A percentile compares a stretch with the other conserved stretches of the same genome.
phyloP scores from a whole-genome alignment of 2,888 invertebrate species.

The Zygaena filipendulae region DNA sequence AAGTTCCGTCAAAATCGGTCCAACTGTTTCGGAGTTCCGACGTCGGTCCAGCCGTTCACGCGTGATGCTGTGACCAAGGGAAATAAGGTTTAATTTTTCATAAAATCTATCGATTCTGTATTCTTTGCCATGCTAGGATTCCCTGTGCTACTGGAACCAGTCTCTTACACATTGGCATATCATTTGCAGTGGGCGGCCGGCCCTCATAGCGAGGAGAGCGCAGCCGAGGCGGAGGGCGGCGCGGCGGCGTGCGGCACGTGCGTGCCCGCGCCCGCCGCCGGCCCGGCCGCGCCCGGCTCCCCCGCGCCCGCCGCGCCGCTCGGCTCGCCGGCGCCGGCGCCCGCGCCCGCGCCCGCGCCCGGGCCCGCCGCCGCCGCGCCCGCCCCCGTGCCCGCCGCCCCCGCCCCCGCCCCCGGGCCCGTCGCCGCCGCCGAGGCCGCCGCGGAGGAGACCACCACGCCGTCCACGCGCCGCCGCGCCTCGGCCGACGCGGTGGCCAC shows the following conservation, averaged over 20 bases:
- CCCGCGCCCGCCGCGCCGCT: constrained; percentile 9
- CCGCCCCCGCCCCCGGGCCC: too few species aligned
- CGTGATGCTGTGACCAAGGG: too few species aligned
- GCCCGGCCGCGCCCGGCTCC: constrained; percentile 5
- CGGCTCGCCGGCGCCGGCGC: constrained; percentile 2
- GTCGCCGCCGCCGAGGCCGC: too few species aligned
- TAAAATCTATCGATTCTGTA: not conserved
- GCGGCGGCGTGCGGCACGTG: too few species aligned
- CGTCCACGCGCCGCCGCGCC: constrained; percentile 46
- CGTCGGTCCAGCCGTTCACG: too few species aligned
- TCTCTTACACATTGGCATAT: too few species aligned
- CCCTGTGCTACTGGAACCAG: not conserved
- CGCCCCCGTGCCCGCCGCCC: constrained; percentile 14
- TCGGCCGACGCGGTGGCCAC: constrained; percentile 35
- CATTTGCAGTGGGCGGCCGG: constrained; percentile 43
- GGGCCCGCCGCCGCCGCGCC: constrained; percentile 14
- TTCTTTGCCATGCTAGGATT: not conserved
- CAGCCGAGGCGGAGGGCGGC: constrained; percentile 20
- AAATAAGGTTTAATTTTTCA: too few species aligned
- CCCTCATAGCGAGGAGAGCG: constrained; percentile 28
- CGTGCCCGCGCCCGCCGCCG: constrained; percentile 15
- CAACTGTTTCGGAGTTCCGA: too few species aligned
- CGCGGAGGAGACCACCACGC: constrained; percentile 29
- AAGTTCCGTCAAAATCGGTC: too few species aligned
- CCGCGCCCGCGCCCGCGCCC: constrained; percentile 2